A percentile compares a stretch with the other conserved stretches of the same genome.
Conservation (phyloP, 2,113 vertebrate species). For the Aramus guarauna region DNA sequence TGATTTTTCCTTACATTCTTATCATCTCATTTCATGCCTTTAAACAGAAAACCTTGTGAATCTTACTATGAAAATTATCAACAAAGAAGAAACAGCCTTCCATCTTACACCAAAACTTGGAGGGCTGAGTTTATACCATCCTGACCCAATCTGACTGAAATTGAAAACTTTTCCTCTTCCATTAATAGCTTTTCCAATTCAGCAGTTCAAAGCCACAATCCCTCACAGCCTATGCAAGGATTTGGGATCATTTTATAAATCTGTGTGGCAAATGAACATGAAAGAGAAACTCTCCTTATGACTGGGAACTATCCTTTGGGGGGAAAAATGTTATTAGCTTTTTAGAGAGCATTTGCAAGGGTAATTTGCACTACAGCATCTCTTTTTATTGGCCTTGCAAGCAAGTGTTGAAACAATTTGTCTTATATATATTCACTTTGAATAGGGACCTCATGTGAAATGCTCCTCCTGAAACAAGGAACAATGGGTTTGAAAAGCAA, state of each 20-base stretch:
- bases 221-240: constrained; percentile 48
- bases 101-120: constrained; percentile 27
- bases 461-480: constrained; percentile 11
- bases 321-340: constrained; percentile 44
- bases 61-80: constrained; percentile 41
- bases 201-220: constrained; percentile 46
- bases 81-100: constrained; percentile 32
- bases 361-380: constrained; percentile 58
- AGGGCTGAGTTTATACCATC: constrained; percentile 36
- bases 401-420: constrained; percentile 39
- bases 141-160: constrained; percentile 45
- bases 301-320: constrained; percentile 28
- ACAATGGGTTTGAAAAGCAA: neutral
- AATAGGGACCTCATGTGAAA: constrained; percentile 26
- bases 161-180: constrained; percentile 38
- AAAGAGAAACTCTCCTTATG: constrained; percentile 25
- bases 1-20: constrained; percentile 41
- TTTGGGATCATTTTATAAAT: constrained; percentile 64
- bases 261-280: constrained; percentile 45
- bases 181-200: constrained; percentile 46
- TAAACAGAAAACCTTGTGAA: constrained; percentile 49
- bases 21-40: constrained; percentile 57
- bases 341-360: constrained; percentile 60
- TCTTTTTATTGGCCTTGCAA: constrained; percentile 32
- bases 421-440: constrained; percentile 16